phyloP scores from a whole-genome alignment of 1,140 invertebrate genomes.

The Aleiodes sp. region DNA sequence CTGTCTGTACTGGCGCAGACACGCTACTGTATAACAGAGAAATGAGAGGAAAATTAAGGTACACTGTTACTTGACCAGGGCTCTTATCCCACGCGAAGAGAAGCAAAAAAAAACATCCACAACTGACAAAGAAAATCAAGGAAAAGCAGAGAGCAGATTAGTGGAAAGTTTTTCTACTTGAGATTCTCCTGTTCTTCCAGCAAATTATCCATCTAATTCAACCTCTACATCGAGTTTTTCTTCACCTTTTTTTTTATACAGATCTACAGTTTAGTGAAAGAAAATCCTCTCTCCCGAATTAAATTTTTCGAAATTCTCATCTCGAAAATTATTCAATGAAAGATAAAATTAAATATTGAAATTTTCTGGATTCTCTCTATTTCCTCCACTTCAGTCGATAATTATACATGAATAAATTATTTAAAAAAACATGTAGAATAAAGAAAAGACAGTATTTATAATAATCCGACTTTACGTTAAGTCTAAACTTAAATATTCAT shows the following conservation, averaged over 20 bases:
- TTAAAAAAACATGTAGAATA: too few species aligned
- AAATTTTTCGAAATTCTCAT: too few species aligned
- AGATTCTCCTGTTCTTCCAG: background rate
- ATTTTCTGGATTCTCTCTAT: too few species aligned
- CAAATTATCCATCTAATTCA: conserved; percentile 3
- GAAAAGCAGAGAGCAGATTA: background rate
- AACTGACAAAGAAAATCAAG: background rate
- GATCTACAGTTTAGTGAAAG: background rate
- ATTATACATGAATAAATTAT: too few species aligned
- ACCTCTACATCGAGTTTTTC: background rate
- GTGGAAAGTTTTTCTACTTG: background rate
- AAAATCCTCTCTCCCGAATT: too few species aligned
- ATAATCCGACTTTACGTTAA: too few species aligned
- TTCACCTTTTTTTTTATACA: background rate
- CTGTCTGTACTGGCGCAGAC: background rate
- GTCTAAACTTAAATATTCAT: background rate
- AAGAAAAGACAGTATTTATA: too few species aligned
- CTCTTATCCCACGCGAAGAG: background rate
- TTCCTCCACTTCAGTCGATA: too few species aligned
- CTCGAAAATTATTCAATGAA: too few species aligned
- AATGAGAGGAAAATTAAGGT: too few species aligned
- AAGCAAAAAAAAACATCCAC: background rate
- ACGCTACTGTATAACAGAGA: background rate
- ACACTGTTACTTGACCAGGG: background rate
- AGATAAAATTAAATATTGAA: too few species aligned